Evolutionary conservation across 2,888 invertebrate genomes (phyloP), one percentile per base, ranked within the genome.

Genomic region (Conchocele bisecta): DNA sequence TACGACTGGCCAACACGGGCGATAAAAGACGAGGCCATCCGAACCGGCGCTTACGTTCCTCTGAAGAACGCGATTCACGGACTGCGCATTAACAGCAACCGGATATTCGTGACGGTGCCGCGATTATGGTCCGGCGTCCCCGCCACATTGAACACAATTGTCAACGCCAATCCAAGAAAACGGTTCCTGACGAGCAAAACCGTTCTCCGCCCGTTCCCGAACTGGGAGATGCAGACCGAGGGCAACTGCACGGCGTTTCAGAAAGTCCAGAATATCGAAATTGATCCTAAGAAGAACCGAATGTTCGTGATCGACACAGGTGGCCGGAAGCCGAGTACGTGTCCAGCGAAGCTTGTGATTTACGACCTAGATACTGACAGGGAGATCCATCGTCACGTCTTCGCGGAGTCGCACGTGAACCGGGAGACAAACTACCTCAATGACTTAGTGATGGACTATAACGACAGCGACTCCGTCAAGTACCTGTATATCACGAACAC

Each of bases 241-340:
- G 87, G 85, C 0, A 74, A 84, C 59, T 87, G 87, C 48, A 53
- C 72, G n/a, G 84, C 83, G 1, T 69, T 88, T n/a, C 88, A 88
- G 58, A 83, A 79, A 56, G 84, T 84, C 11, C 84, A 85, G 65
- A 83, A 83, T 50, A 86, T 88, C 79, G 85, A 86, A 59, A 75
- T 88, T 11, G 86, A 85, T 60, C 86, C 86, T 22, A 83, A 82
- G 60, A 79, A 77, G 5, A 85, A 84, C 5, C 71, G 69, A 29
- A 83, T 88, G 85, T 88, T 82, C 75, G 83, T 86, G 11, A 81
- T 86, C 39, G 88, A 88, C 60, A 80, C 75, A 7, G 86, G 87
- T 7, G 61, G 63, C 0, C 51, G 48, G 9, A 44, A 66, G 0
- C 37, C 56, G 44, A 77, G 80, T 37, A 31, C 67, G 13, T 88